Evolutionary conservation across 1,140 invertebrate species (phyloP).

Genomic region (Orius insidiosus): DNA sequence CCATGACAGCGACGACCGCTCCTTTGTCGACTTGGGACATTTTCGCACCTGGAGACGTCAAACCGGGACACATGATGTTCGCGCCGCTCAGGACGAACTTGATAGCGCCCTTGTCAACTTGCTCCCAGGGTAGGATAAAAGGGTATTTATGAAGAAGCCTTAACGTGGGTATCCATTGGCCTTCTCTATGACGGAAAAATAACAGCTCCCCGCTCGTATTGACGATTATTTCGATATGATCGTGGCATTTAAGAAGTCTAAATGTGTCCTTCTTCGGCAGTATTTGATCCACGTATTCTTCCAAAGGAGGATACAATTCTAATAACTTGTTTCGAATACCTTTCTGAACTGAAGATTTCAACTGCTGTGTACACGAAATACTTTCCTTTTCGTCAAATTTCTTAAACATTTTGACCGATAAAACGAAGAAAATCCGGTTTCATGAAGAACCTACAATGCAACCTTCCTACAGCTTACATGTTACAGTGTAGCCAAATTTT

Average conservation of each 20-base stretch:
- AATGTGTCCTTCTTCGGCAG: conserved; percentile 92
- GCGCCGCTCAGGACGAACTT: conserved; percentile 97
- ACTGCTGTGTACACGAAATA: conserved; percentile 82
- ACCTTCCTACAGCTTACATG: too few relatives aligned
- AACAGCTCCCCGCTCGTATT: conserved; percentile 76
- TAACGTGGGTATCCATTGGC: conserved; percentile 85
- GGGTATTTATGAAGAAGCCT: conserved; percentile 92
- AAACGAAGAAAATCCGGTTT: too few relatives aligned
- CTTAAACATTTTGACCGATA: conserved; percentile 14
- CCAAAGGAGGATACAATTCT: conserved; percentile 76
- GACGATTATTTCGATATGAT: conserved; percentile 93
- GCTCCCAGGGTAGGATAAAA: conserved; percentile 83
- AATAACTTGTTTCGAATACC: conserved; percentile 74
- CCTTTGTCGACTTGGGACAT: conserved; percentile 75
- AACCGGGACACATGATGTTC: conserved; percentile 98
- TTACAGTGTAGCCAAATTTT: too few relatives aligned
- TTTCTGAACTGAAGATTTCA: conserved; percentile 95
- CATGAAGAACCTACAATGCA: too few relatives aligned
- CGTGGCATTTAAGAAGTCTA: conserved; percentile 92
- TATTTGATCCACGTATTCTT: conserved; percentile 73
- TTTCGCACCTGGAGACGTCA: conserved; percentile 89
- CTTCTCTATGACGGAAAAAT: conserved; percentile 89
- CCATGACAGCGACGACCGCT: conserved; percentile 91
- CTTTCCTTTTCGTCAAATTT: conserved; percentile 88
- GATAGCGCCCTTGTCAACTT: conserved; percentile 98